Base-by-base conservation (phyloP, 2,113 vertebrate species). In the Nanger granti region DNA sequence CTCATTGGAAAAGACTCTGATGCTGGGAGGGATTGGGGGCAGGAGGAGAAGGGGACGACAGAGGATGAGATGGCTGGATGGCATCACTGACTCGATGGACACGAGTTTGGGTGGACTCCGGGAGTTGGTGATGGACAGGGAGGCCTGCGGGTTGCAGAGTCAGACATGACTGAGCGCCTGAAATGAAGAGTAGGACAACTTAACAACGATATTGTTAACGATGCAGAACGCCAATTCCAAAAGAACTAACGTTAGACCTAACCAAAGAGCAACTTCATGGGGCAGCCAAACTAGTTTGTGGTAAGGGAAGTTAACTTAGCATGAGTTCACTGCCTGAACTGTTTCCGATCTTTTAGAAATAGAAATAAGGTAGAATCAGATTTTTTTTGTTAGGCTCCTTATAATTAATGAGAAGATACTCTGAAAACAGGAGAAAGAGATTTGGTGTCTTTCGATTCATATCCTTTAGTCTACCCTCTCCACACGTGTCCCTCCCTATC, bases 31-130 rank as follows among this genome's bases (percentile, higher is more conserved):
- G 59, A 60, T 2, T 28, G 59, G 24, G 24, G 59, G 59, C 24
- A 60, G 59, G 24, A 59, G 57, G 57, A 59, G 59, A 60, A 60
- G 26, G 59, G 59, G 59, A 28, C 8, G 2, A 59, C 24, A 4
- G 10, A 60, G 59, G 26, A 60, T 60, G 59, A 60, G 59, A 29
- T 13, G 59, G 59, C 59, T 60, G 59, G 59, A 6, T 60, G 59
- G 59, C 26, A 29, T 60, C 59, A 60, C 59, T 0, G 26, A 60
- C 59, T 62, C 11, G 59, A 29, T 29, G 59, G 59, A 29, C 2
- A 0, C 6, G 59, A 28, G 26, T 60, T 0, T 60, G 59, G 12
- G 59, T 29, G 12, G 6, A 4, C 6, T 66, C 31, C 1, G 15
- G 64, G 64, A 66, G 64, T 4, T n/a, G 17, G 64, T 18, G 64